Percentiles rank a stretch among this genome's conserved stretches.
These are phyloP conservation scores for Hedya salicella DNA, from an alignment of 2,888 invertebrate genomes.

Conservation along the genomic window DNA sequence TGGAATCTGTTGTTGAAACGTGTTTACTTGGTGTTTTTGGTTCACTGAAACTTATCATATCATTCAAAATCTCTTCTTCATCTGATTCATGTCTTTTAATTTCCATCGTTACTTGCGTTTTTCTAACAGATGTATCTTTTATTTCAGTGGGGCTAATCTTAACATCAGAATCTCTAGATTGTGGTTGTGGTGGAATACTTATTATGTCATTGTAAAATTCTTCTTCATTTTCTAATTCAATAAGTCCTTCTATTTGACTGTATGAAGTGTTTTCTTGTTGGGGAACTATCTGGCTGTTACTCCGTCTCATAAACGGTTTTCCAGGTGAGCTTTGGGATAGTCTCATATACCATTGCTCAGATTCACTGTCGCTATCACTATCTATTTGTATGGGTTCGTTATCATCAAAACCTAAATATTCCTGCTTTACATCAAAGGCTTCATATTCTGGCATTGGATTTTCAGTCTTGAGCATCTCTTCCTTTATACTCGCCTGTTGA, in stretches of 20 bases:
- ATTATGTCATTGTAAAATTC: constrained; percentile 67
- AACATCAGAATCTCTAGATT: constrained; percentile 45
- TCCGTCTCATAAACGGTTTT: constrained; percentile 63
- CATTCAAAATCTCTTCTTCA: constrained; percentile 46
- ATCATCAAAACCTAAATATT: constrained; percentile 71
- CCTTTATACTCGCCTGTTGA: constrained; percentile 46
- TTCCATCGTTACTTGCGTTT: constrained; percentile 5
- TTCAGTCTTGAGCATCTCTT: constrained; percentile 61
- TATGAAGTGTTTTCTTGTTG: constrained; percentile 69
- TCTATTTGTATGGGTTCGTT: constrained; percentile 70
- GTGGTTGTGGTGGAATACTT: constrained; percentile 54
- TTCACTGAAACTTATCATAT: constrained; percentile 48
- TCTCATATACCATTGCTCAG: constrained; percentile 80
- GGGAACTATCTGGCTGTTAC: constrained; percentile 47
- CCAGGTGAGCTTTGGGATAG: constrained; percentile 81
- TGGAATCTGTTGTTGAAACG: constrained; percentile 23
- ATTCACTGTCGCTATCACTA: constrained; percentile 82
- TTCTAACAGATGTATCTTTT: background rate
- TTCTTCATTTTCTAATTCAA: constrained; percentile 56
- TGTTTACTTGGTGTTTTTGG: constrained; percentile 33
- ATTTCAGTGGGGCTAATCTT: background rate
- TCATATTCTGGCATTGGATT: constrained; percentile 68
- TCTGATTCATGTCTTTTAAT: constrained; percentile 21
- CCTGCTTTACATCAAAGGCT: constrained; percentile 73
- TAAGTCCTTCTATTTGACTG: constrained; percentile 69